These are phyloP conservation scores for Sterrhoptilus dennistouni DNA, from an alignment of 2,113 vertebrate genomes.

Conservation along the genomic window DNA sequence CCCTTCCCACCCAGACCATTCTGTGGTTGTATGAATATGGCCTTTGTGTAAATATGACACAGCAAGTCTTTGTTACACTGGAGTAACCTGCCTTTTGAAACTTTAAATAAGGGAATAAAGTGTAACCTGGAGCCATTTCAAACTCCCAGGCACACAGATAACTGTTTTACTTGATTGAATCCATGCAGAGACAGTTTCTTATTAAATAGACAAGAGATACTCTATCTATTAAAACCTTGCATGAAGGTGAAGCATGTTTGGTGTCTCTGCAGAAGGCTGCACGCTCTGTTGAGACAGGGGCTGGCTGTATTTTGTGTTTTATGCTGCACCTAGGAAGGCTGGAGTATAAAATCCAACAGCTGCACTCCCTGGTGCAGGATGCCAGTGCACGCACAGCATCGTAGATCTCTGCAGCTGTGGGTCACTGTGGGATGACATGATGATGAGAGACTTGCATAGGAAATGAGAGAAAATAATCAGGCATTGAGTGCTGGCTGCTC, in stretches of 20 bases:
- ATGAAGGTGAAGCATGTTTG: neutral
- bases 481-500: neutral
- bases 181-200: neutral
- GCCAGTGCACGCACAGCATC: neutral
- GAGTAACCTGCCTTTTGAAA: neutral
- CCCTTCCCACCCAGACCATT: neutral
- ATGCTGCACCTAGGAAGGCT: neutral
- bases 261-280: neutral
- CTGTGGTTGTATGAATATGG: neutral
- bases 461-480: conserved; percentile 31
- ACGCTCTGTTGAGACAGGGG: neutral
- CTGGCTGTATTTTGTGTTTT: neutral
- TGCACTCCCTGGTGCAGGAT: neutral
- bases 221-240: neutral
- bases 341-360: neutral
- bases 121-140: neutral
- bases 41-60: neutral
- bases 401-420: neutral
- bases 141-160: neutral
- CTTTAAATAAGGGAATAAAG: neutral
- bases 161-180: neutral
- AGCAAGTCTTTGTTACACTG: neutral
- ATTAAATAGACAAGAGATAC: neutral
- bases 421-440: neutral
- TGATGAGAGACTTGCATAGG: neutral